Evolutionary conservation across 2,888 invertebrate species (phyloP), one percentile per base, ranked within the genome.

Genomic region (Parnassius apollo): DNA sequence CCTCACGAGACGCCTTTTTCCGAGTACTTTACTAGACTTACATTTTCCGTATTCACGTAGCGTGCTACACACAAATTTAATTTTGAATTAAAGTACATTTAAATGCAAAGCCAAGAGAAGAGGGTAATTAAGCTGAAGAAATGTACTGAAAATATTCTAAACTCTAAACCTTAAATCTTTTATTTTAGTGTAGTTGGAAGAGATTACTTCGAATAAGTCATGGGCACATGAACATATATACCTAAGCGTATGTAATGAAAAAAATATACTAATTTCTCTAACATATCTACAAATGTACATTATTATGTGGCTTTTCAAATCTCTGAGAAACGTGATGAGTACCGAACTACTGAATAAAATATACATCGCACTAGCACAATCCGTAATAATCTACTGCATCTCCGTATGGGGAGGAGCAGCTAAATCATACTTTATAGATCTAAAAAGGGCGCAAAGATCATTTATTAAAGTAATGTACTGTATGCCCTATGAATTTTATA

Each of bases 41-140:
- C 59, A 48, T 64, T 57, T 63, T 59, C 62, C 64, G 66, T 59
- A 80, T 78, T 77, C 78, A 60, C 59, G 64, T 65, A 66, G 74
- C 76, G 76, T 74, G 73, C 73, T 67, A 66, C 70, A 72, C 80
- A 85, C 84, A 85, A 89, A 87, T 86, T 85, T 78, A 80, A 84
- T 81, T 78, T 78, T 74, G 73, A 75, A 85, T 87, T 85, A 82
- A 74, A 74, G 76, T 73, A 83, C 82, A 88, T 91, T 91, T 88
- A 88, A 90, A 91, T 91, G 89, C 90, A 89, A 88, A 88, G 79
- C 82, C 72, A 75, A 80, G 68, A 75, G 73, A 71, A 76, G 72
- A 75, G 72, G 71, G 81, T 82, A 85, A 87, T 88, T 86, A 86
- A 81, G 79, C 79, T 74, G 73, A 81, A 80, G 82, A 76, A 83